phyloP scores from a whole-genome alignment of 2,113 vertebrate species.

The Carassius auratus region DNA sequence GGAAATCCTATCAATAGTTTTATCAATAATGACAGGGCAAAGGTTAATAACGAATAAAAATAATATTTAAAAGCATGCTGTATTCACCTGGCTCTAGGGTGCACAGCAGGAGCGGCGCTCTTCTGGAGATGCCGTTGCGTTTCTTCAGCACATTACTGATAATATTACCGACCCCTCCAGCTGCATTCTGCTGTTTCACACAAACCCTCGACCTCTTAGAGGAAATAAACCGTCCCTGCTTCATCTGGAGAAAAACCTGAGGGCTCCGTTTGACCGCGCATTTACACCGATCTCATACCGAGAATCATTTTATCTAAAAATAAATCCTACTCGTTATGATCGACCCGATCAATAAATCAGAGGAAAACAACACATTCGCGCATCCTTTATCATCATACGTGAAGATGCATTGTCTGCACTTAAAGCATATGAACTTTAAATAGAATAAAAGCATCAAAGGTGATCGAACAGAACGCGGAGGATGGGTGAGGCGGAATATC shows the following conservation, averaged over 20 bases:
- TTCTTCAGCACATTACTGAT: constrained; percentile 96
- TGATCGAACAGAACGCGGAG: neutral
- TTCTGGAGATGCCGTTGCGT: constrained; percentile 91
- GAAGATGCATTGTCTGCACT: neutral
- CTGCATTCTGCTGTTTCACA: constrained; percentile 75
- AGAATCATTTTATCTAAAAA: neutral
- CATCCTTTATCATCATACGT: neutral
- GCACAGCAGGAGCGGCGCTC: constrained; percentile 93
- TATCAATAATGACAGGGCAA: neutral
- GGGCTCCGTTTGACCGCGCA: neutral
- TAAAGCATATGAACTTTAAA: neutral
- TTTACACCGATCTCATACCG: neutral
- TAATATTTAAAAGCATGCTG: neutral
- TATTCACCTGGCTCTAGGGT: constrained; percentile 93
- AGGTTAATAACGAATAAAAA: neutral
- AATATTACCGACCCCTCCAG: constrained; percentile 87
- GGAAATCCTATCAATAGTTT: neutral
- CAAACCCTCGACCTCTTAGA: constrained; percentile 83
- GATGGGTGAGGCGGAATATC: neutral
- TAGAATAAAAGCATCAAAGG: neutral
- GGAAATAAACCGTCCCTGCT: constrained; percentile 83
- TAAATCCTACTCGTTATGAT: constrained; percentile 42
- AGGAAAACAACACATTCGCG: neutral
- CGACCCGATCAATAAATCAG: constrained; percentile 37
- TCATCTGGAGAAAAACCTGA: constrained; percentile 73